Evolutionary conservation across 1,140 invertebrate genomes (phyloP), one percentile per base, ranked within the genome.

Genomic region (Parasteatoda tepidariorum): DNA sequence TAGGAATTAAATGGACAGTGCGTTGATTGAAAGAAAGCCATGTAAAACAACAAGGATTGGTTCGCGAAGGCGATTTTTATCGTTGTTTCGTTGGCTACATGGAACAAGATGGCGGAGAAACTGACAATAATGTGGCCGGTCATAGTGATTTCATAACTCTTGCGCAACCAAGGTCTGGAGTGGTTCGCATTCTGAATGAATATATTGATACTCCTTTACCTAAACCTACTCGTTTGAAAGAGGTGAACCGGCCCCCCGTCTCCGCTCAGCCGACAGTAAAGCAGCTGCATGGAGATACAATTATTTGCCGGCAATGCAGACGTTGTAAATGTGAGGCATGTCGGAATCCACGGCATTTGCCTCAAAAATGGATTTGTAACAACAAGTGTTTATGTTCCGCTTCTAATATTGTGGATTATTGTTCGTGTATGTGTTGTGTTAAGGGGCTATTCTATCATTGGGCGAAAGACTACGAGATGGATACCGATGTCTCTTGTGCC

Each of bases 361-460:
- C 96, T 24, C 93, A 93, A 85, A 92, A 92, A 67, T 98, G 96
- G 96, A 91, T 97, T 84, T 96, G 96, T 90, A 92, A 94, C 89
- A 92, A 95, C 88, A 93, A 93, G 88, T 96, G 94, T 89, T 92
- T 95, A 86, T 94, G 95, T 90, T 96, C 95, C 86, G 94, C 94
- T 64, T 94, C 96, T 88, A 93, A 94, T 79, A 92, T 93, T 85
- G 92, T 98, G 84, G 95, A 97, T 90, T 95, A 95, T 88, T 93
- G 93, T 68, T 95, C 95, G 81, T 98, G 96, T 88, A 92, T 98
- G 89, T 98, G 96, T 90, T 97, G 95, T 89, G 95, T 96, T 85
- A 96, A 97, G 88, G 95, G 93, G 57, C 88, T 96, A 34, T 96
- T 97, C 89, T 98, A 98, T 89, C 96, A 98, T 88, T 97, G 95